Evolutionary conservation across 2,888 invertebrate species (phyloP), one percentile per base, ranked within the genome.

Genomic region (Papilio protenor): DNA sequence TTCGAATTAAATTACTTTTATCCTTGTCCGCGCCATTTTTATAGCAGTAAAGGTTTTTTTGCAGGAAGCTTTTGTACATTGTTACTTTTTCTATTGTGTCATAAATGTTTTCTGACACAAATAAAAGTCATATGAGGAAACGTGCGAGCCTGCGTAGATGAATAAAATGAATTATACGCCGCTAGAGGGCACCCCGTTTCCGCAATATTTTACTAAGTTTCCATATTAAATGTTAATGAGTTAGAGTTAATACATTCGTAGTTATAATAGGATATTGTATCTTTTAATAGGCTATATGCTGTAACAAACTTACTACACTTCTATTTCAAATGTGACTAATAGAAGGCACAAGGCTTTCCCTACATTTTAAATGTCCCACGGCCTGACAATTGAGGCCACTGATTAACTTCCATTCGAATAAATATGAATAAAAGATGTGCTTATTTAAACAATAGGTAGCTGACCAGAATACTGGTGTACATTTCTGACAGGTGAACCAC

Each of bases 81-180:
- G 21, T 69, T 11, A 66, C n/a, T 66, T 33, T 59, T 69, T 21
- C 40, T 45, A 69, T 69, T 69, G 66, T 69, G 45, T 69, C 66
- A 21, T 45, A 69, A 69, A 69, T 69, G 66, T 69, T 69, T 45
- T 45, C 66, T 69, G 66, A 69, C 66, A 21, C 45, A 69, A 69
- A 69, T 69, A 45, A 69, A 69, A 69, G 45, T 45, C 66, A 40
- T 69, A 72, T 33, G n/a, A 52, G 55, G 72, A 72, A n/a, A 55
- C 72, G 66, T 21, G 45, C 33, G 33, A 33, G 52, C 33, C 27
- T 52, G 33, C 21, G 47, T 27, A 75, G 66, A 40, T 55, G 66
- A 66, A 75, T 18, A 55, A 66, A 75, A 66, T 66, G 66, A 66
- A 75, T 75, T 75, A 75, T 52, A 33, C 40, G 49, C 21, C 52